Base-by-base conservation (phyloP, 2,888 invertebrate species). In the Limnephilus lunatus region DNA sequence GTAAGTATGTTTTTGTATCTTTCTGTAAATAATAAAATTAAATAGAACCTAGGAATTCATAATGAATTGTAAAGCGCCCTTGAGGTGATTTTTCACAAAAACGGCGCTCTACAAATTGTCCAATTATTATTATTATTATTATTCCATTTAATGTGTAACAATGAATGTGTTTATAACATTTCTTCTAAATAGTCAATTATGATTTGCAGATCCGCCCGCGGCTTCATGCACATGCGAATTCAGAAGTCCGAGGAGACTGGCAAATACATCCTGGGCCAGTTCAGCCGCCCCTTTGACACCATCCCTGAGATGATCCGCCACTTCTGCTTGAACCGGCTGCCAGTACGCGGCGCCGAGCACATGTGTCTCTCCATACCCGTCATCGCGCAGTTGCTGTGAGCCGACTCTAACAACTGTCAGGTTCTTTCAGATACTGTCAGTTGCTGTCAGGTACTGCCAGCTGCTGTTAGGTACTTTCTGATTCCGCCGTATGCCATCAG, bases 151-250 rank as follows among this genome's bases (percentile, higher is more conserved):
- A n/a, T n/a, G n/a, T n/a, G n/a, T n/a, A n/a, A n/a, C n/a, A n/a
- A n/a, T n/a, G n/a, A n/a, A n/a, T n/a, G n/a, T n/a, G n/a, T n/a
- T n/a, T n/a, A 30, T 82, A 15, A 32, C 82, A 15, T 32, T 80
- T 81, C 81, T 90, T 25, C 53, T 68, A 68, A n/a, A 68, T 25
- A 68, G 53, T 15, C 53, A 0, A 68, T 68, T 68, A n/a, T 68
- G n/a, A 68, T 68, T 91, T 89, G 14, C 95, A 99, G 99, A 96
- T 99, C 99, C 95, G 98, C 98, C 91, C 97, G 98, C 94, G 99
- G 99, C 89, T 99, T 99, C 94, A 99, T 99, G 98, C 99, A 99
- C 95, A 99, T 99, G 98, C 97, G 99, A 94, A 99, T 99, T 94
- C 98, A 98, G 95, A 97, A 97, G 94, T 97, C 97, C 94, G 95